Evolutionary conservation across 2,113 vertebrate genomes (phyloP).

Genomic region (Larimichthys polyactis): DNA sequence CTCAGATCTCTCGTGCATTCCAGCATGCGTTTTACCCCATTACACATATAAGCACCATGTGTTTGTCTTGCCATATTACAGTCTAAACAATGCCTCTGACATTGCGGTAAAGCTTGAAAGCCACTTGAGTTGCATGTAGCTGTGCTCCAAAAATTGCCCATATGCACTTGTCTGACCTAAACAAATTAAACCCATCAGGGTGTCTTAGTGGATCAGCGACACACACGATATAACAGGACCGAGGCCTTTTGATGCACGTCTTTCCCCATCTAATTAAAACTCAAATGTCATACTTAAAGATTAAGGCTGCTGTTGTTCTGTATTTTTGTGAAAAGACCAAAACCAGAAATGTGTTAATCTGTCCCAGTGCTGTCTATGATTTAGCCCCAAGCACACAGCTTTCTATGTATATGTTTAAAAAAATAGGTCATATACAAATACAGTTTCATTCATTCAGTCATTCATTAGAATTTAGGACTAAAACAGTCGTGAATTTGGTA

Average conservation of each 20-base stretch:
- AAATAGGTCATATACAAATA: not conserved
- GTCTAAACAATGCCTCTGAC: slow-evolving; percentile 60
- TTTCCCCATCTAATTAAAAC: slow-evolving; percentile 14
- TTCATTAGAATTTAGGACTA: not conserved
- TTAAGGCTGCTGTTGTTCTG: not conserved
- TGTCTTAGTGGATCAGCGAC: slow-evolving; percentile 43
- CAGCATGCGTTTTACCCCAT: slow-evolving; percentile 45
- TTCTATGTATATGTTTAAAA: not conserved
- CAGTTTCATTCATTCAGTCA: no score
- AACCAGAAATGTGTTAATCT: not conserved
- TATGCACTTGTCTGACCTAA: slow-evolving; percentile 50
- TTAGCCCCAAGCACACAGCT: not conserved
- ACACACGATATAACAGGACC: not conserved
- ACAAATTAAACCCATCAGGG: slow-evolving; percentile 57
- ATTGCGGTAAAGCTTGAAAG: slow-evolving; percentile 49
- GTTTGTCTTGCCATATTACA: slow-evolving; percentile 63
- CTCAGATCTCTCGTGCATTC: slow-evolving; percentile 49
- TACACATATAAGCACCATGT: slow-evolving; percentile 68
- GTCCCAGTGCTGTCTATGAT: not conserved
- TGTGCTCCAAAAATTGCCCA: slow-evolving; percentile 10
- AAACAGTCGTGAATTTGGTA: not conserved
- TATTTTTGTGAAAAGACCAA: slow-evolving; percentile 1
- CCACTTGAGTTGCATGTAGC: slow-evolving; percentile 24
- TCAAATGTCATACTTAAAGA: slow-evolving; percentile 26
- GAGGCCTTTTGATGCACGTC: slow-evolving; percentile 21